Percentiles rank a stretch among this genome's conserved stretches.
Conservation (phyloP, 2,888 invertebrate species). For the Andricus quercusramuli region DNA sequence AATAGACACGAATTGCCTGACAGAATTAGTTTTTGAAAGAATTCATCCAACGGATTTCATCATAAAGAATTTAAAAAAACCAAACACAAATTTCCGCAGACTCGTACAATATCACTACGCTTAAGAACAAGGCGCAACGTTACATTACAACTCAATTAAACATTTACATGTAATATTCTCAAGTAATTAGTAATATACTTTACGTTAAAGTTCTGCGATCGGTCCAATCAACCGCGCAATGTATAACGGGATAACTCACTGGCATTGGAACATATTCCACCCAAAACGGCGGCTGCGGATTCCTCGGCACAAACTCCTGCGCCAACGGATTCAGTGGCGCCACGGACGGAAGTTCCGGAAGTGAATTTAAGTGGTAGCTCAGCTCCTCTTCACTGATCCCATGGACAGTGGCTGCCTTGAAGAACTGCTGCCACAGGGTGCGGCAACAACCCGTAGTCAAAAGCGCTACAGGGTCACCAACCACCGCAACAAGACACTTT, state of each 20-base stretch:
- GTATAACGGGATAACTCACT: conserved; percentile 57
- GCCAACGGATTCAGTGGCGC: conserved; percentile 88
- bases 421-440: conserved; percentile 89
- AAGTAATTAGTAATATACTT: neutral
- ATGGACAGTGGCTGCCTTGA: conserved; percentile 78
- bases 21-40: neutral
- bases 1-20: neutral
- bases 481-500: conserved; percentile 89
- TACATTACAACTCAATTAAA: neutral
- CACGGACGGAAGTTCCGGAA: conserved; percentile 38
- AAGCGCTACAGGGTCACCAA: conserved; percentile 91
- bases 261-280: conserved; percentile 65
- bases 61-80: neutral
- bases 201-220: conserved; percentile 37
- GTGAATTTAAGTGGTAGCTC: conserved; percentile 39
- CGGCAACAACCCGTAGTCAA: conserved; percentile 88
- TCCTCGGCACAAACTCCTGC: conserved; percentile 86
- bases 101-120: neutral
- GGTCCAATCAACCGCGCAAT: conserved; percentile 50
- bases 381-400: conserved; percentile 61
- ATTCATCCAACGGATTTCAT: neutral
- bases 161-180: neutral
- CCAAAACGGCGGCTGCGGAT: conserved; percentile 53
- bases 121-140: neutral
- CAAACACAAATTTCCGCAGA: conserved; percentile 16